Percentiles rank a stretch among this genome's conserved stretches.
These are phyloP conservation scores for Thysanoteuthis rhombus DNA, from an alignment of 2,888 invertebrate genomes.

Conservation along the genomic window DNA sequence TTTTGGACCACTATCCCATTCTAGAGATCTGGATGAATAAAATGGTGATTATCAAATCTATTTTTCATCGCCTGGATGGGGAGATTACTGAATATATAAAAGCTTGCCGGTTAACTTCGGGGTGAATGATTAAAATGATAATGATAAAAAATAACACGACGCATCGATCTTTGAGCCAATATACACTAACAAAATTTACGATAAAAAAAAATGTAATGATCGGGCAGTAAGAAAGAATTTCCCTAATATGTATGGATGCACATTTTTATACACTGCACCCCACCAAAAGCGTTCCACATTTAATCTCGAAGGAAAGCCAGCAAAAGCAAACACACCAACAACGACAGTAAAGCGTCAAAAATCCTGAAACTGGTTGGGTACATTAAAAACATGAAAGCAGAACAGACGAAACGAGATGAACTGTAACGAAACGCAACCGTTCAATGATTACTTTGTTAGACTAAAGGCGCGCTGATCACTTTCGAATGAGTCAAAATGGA, in stretches of 20 bases:
- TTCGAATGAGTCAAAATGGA: background rate
- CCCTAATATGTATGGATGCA: background rate
- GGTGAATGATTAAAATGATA: too few relatives aligned
- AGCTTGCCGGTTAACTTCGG: too few relatives aligned
- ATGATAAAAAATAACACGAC: too few relatives aligned
- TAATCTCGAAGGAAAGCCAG: background rate
- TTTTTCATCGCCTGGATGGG: too few relatives aligned
- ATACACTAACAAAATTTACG: too few relatives aligned
- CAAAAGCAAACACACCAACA: background rate
- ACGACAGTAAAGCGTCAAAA: background rate
- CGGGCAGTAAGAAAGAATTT: too few relatives aligned
- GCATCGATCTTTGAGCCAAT: too few relatives aligned
- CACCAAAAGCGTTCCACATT: background rate
- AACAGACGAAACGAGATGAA: background rate
- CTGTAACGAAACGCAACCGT: background rate
- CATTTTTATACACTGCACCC: background rate
- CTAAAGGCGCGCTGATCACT: conserved; percentile 1
- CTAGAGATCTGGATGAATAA: too few relatives aligned
- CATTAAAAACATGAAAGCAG: conserved; percentile 12
- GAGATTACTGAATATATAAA: too few relatives aligned
- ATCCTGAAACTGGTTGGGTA: background rate
- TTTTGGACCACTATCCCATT: too few relatives aligned
- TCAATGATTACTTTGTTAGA: conserved; percentile 12
- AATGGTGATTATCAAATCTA: too few relatives aligned
- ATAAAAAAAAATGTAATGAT: too few relatives aligned